Evolutionary conservation across 92 coral and sea anemone genomes (phyloP).

Genomic region (Pocillopora meandrina): DNA sequence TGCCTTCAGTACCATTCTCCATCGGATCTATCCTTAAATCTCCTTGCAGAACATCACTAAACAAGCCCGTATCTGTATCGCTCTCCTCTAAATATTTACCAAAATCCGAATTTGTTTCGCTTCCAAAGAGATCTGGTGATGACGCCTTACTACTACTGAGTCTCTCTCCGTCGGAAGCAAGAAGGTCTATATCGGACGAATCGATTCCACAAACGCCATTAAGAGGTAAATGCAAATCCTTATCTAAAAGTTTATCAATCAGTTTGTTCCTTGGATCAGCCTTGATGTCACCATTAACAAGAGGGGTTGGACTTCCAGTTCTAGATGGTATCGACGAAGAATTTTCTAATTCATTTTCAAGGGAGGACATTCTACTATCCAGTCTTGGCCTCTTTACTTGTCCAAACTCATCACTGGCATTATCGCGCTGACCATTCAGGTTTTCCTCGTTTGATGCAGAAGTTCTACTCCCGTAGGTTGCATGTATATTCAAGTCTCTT

Average conservation of each 20-base stretch:
- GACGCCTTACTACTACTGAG: conserved; percentile 81
- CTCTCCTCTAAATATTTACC: conserved; percentile 84
- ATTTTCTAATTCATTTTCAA: conserved; percentile 55
- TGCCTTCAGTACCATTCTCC: conserved; percentile 55
- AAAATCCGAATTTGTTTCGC: conserved; percentile 87
- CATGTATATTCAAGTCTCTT: conserved; percentile 29
- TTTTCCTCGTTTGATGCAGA: conserved; percentile 15
- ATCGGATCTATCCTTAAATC: conserved; percentile 83
- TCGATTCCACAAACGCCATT: conserved; percentile 91
- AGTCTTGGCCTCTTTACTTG: conserved; percentile 66
- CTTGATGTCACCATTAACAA: conserved; percentile 83
- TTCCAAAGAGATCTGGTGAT: conserved; percentile 84
- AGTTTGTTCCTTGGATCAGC: conserved; percentile 77
- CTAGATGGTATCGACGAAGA: conserved; percentile 56
- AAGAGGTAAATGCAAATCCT: conserved; percentile 79
- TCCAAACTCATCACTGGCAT: conserved; percentile 23
- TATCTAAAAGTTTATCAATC: conserved; percentile 84
- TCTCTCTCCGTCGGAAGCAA: conserved; percentile 82
- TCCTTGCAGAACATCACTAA: conserved; percentile 85
- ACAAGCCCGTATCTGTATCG: conserved; percentile 82
- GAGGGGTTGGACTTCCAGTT: conserved; percentile 66
- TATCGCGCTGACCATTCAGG: conserved; percentile 33
- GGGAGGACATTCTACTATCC: conserved; percentile 46
- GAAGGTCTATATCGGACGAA: conserved; percentile 75
- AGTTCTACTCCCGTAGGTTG: background rate